Conservation (phyloP, 2,888 invertebrate species). For the Morpho helenor region DNA sequence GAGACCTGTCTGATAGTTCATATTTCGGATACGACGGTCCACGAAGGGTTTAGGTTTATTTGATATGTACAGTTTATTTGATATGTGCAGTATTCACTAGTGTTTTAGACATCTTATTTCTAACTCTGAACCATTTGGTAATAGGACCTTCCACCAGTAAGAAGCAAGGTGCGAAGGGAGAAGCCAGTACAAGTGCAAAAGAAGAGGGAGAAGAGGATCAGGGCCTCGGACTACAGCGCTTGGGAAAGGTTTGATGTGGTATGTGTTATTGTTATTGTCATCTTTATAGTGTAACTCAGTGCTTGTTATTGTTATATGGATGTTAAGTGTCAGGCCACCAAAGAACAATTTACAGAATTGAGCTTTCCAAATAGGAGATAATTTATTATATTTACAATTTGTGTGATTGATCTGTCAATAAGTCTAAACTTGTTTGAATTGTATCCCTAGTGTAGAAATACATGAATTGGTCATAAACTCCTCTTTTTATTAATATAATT, state of each 20-base stretch:
- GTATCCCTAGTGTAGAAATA: no score
- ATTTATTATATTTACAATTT: no score
- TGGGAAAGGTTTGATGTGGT: slow-evolving; percentile 92
- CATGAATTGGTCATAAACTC: no score
- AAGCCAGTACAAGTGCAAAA: slow-evolving; percentile 49
- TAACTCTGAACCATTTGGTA: slow-evolving; percentile 35
- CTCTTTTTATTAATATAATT: no score
- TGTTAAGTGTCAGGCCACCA: no score
- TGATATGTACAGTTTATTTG: slow-evolving; percentile 14
- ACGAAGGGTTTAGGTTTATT: slow-evolving; percentile 21
- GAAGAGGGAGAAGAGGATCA: slow-evolving; percentile 68
- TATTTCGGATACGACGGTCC: slow-evolving; percentile 19
- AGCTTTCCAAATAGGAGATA: no score
- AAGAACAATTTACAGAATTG: no score
- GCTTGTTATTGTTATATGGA: no score
- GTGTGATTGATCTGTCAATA: no score
- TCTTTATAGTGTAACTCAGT: no score
- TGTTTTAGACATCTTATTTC: slow-evolving; percentile 13
- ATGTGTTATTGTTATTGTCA: slow-evolving; percentile 35
- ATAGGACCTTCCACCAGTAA: slow-evolving; percentile 74
- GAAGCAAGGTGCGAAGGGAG: slow-evolving; percentile 69
- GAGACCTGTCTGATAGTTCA: slow-evolving; percentile 24
- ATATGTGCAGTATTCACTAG: slow-evolving; percentile 18
- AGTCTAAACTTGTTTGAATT: no score
- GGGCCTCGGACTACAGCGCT: slow-evolving; percentile 82